A percentile compares a stretch with the other conserved stretches of the same genome.
Conservation (phyloP, 2,888 invertebrate genomes). For the Apotomis capreana region DNA sequence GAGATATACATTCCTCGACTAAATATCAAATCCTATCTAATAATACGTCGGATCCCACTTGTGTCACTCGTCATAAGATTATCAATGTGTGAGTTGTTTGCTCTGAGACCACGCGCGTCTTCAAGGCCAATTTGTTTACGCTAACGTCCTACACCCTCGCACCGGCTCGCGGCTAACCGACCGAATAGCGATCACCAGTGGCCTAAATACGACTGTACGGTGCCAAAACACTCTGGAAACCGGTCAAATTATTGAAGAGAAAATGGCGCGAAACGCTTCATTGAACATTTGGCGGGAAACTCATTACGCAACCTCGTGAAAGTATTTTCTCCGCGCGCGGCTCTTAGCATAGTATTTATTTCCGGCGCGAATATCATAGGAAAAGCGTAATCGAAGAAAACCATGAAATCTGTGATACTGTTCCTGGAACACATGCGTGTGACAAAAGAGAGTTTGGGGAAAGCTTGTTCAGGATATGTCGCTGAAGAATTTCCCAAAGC, state of each 20-base stretch:
- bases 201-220: conserved; percentile 50
- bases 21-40: conserved; percentile 35
- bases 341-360: conserved; percentile 24
- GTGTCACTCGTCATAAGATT: conserved; percentile 63
- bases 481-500: background rate
- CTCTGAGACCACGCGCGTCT: conserved; percentile 62
- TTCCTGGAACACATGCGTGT: background rate
- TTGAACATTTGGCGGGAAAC: conserved; percentile 78
- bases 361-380: conserved; percentile 1
- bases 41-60: conserved; percentile 28
- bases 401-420: background rate
- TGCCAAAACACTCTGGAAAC: conserved; percentile 56
- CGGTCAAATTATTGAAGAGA: conserved; percentile 59
- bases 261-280: conserved; percentile 79
- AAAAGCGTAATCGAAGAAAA: background rate
- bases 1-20: conserved; percentile 17
- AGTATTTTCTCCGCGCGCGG: conserved; percentile 58
- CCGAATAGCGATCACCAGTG: conserved; percentile 52
- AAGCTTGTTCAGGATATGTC: background rate
- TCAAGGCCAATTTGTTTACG: conserved; percentile 80
- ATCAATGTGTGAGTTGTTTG: conserved; percentile 64
- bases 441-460: background rate
- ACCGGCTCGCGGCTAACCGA: conserved; percentile 53
- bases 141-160: conserved; percentile 45
- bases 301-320: conserved; percentile 70